Conservation (phyloP, 2,797 vertebrate species). For the Parauchenoglanis ngamensis region DNA sequence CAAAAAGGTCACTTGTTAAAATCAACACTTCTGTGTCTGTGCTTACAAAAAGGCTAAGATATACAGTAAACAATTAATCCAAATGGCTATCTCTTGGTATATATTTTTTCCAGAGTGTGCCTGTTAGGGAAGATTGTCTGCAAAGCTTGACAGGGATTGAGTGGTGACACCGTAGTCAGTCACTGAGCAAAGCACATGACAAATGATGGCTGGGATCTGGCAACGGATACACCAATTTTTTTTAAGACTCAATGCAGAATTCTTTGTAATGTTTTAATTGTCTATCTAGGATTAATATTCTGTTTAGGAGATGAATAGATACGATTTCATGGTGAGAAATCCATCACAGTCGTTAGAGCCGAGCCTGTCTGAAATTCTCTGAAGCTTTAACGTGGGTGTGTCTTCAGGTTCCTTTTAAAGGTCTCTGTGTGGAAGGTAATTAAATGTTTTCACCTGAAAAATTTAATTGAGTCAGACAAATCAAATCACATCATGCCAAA, state of each 20-base stretch:
- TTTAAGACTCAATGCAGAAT: background rate
- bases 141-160: constrained; percentile 75
- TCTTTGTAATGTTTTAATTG: background rate
- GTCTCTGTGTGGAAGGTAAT: background rate
- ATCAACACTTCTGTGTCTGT: background rate
- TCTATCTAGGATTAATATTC: background rate
- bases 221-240: constrained; percentile 50
- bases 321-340: background rate
- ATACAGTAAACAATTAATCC: background rate
- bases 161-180: constrained; percentile 66
- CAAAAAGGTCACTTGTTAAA: background rate
- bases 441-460: constrained; percentile 3
- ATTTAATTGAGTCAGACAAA: background rate
- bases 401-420: background rate
- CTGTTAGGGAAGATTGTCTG: constrained; percentile 70
- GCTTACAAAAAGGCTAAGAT: background rate
- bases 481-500: constrained; percentile 12
- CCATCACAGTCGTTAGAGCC: background rate
- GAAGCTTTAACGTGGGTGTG: background rate
- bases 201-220: constrained; percentile 71
- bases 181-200: constrained; percentile 70
- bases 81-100: constrained; percentile 14
- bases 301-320: background rate
- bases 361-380: background rate
- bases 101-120: constrained; percentile 29